Evolutionary conservation across 2,888 invertebrate species (phyloP), one percentile per base, ranked within the genome.

Genomic region (Dioctria rufipes): DNA sequence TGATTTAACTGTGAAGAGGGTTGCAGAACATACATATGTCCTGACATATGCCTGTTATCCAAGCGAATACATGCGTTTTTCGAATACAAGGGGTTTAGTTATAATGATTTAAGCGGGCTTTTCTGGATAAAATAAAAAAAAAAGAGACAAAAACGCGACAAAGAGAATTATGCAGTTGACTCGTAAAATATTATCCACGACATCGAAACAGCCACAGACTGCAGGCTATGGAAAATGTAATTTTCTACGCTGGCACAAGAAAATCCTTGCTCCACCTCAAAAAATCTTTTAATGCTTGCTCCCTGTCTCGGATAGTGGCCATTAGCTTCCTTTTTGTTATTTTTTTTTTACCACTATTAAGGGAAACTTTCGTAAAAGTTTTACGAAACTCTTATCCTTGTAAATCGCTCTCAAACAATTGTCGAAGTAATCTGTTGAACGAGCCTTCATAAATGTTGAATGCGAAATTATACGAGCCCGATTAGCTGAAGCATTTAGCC

Each of bases 381-480:
- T 51, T 51, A 11, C 11, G 51, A 51, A 51, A 51, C 51, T 51
- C 11, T 51, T 51, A 51, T 51, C 51, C 25, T 51, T 51, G 51
- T 51, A 51, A 51, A 51, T 51, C 11, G 51, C 11, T 11, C 51
- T 51, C 11, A 51, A 51, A 51, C 51, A 51, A 51, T 51, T 51
- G 51, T 51, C 51, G 11, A 51, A 51, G 51, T 51, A 51, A 51
- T 51, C 51, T 51, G 51, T 51, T 51, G 51, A 51, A 11, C 51
- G 51, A 11, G 11, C 51, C 11, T 11, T 51, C 51, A 51, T 51
- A 51, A 51, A 51, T 51, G 51, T 51, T 51, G 51, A 51, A 51
- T 51, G 51, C 11, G 51, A 51, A 51, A 51, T 51, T 51, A 51
- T 51, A 11, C 11, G 51, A 51, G 51, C 8, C 51, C 51, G 11